Conservation (phyloP, 2,113 vertebrate genomes). For the Pseudorectes ferrugineus region DNA sequence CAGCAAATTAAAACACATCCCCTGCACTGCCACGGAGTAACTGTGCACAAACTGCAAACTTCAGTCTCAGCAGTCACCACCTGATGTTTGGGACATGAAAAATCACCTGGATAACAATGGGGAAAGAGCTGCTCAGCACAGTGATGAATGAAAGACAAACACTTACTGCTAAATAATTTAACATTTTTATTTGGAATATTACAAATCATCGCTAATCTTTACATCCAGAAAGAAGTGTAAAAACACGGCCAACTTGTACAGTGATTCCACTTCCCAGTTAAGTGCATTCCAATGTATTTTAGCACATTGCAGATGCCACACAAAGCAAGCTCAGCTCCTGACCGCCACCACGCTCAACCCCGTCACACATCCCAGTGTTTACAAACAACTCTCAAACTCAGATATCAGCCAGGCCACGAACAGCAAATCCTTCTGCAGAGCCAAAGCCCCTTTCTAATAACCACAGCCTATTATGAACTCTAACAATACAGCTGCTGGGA, state of each 20-base stretch:
- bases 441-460: neutral
- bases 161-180: constrained; percentile 34
- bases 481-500: neutral
- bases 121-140: neutral
- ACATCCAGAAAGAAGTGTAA: neutral
- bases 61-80: neutral
- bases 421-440: neutral
- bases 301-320: neutral
- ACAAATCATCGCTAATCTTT: neutral
- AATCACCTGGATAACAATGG: neutral
- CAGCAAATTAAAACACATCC: neutral
- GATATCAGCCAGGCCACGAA: neutral
- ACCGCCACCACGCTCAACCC: neutral
- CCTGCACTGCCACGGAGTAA: neutral
- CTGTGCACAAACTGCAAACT: neutral
- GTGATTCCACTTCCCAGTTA: neutral
- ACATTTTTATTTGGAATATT: constrained; percentile 34
- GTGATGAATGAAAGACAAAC: constrained; percentile 38
- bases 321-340: neutral
- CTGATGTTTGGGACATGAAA: neutral
- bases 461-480: neutral
- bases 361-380: neutral
- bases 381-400: neutral
- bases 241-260: neutral
- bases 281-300: neutral